Evolutionary conservation across 2,888 invertebrate genomes (phyloP), one percentile per base, ranked within the genome.

Genomic region (Hypomecis punctinalis): DNA sequence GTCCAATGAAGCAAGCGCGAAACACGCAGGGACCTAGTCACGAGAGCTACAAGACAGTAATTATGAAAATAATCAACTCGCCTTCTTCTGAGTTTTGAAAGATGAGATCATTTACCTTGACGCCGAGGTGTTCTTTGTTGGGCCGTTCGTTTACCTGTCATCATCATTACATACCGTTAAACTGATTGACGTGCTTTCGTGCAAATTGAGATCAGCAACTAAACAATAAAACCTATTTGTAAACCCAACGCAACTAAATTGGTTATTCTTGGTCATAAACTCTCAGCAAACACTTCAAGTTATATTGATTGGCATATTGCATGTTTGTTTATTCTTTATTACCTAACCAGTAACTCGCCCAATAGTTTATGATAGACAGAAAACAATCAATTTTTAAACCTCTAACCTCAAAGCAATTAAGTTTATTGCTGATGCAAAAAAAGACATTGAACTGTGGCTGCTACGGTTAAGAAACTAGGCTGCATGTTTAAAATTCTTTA

Each of bases 21-120:
- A 61, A 60, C 72, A 74, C 69, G 71, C 69, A 35, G 63, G 35
- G 63, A 65, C 53, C 61, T 55, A 63, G 63, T 70, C 72, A 72
- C 72, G 70, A 69, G 35, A 64, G 23, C 51, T 57, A 42, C 48
- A 33, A 54, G 54, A 61, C 58, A 55, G 52, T 57, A 43, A 47
- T 54, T 63, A 61, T 67, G 58, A 62, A 66, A 61, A 61, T 61
- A 68, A 64, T 70, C 49, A 46, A 39, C 51, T 23, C 23, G 8
- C 23, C 47, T 51, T 42, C 53, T 37, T 13, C 53, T 39, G 33
- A 56, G 47, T 48, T 55, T 55, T 58, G 49, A 58, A 13, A 58
- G 51, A 60, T 60, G 60, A 57, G 61, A 64, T 60, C 55, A 47
- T 56, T 65, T 56, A 46, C 61, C 65, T 65, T 57, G 61, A 39